Evolutionary conservation across 37 sponge, comb jelly and placozoan genomes (phyloP).

Genomic region (Cliona cf. orientalis): DNA sequence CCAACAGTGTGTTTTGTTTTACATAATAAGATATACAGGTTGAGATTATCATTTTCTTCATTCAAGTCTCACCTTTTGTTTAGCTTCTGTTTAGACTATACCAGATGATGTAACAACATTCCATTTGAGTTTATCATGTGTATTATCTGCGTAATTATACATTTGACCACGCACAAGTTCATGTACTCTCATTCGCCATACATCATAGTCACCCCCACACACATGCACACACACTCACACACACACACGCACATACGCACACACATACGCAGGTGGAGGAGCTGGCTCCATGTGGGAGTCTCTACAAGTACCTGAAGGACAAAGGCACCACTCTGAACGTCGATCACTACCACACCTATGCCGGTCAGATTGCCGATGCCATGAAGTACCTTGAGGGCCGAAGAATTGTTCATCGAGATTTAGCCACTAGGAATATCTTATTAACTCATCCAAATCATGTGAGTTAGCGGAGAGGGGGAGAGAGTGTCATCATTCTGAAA

Average conservation of each 20-base stretch:
- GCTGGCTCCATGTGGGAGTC: conserved; percentile 65
- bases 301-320: conserved; percentile 26
- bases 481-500: neutral
- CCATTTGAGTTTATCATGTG: no score
- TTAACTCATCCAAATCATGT: conserved; percentile 23
- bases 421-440: conserved; percentile 43
- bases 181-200: neutral
- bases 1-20: no score
- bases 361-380: conserved; percentile 66
- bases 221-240: conserved; percentile 25
- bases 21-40: no score
- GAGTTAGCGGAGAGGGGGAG: conserved; percentile 7
- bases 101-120: no score
- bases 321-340: conserved; percentile 7
- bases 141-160: no score
- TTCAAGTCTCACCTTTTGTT: no score
- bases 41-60: no score
- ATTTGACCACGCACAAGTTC: no score
- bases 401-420: conserved; percentile 36
- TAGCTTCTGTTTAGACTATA: no score
- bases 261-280: conserved; percentile 71
- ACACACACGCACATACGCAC: no score
- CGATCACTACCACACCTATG: conserved; percentile 49
- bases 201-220: conserved; percentile 10
- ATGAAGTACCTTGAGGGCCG: conserved; percentile 60